A percentile compares a stretch with the other conserved stretches of the same genome.
Evolutionary conservation across 1,140 invertebrate species (phyloP).

Genomic region (Steinernema feltiae): DNA sequence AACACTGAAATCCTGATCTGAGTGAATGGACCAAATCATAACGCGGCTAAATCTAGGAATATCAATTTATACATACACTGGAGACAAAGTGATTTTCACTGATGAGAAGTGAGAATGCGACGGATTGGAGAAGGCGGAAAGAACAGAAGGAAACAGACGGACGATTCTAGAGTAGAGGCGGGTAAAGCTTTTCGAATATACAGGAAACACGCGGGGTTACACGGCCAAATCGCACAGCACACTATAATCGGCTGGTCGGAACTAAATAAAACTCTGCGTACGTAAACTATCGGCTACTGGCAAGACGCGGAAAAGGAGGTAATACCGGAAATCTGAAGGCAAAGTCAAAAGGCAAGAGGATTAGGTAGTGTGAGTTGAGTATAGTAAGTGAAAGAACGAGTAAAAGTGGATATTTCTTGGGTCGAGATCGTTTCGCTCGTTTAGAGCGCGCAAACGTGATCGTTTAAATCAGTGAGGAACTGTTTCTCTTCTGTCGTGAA

Average conservation of each 20-base stretch:
- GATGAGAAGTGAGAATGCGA: too few species aligned
- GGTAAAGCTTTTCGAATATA: slow-evolving; percentile 11
- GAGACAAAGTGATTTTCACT: background rate
- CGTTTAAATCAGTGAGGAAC: background rate
- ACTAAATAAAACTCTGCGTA: background rate
- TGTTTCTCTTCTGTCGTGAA: background rate
- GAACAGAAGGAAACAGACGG: background rate
- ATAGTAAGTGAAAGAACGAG: slow-evolving; percentile 7
- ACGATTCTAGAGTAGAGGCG: too few species aligned
- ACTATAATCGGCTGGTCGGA: background rate
- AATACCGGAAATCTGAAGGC: background rate
- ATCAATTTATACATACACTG: slow-evolving; percentile 3
- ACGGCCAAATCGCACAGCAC: background rate
- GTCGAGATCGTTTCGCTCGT: background rate
- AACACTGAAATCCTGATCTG: background rate
- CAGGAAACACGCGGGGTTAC: background rate
- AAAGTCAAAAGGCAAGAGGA: background rate
- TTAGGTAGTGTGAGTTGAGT: background rate
- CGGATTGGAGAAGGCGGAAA: background rate
- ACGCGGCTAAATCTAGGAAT: too few species aligned
- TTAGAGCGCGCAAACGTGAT: background rate
- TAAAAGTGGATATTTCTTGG: background rate
- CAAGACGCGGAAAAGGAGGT: background rate
- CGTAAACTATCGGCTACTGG: background rate
- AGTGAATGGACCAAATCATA: too few species aligned